These are phyloP conservation scores for Stigmatopora argus DNA, from an alignment of 2,113 vertebrate genomes.

Conservation along the genomic window DNA sequence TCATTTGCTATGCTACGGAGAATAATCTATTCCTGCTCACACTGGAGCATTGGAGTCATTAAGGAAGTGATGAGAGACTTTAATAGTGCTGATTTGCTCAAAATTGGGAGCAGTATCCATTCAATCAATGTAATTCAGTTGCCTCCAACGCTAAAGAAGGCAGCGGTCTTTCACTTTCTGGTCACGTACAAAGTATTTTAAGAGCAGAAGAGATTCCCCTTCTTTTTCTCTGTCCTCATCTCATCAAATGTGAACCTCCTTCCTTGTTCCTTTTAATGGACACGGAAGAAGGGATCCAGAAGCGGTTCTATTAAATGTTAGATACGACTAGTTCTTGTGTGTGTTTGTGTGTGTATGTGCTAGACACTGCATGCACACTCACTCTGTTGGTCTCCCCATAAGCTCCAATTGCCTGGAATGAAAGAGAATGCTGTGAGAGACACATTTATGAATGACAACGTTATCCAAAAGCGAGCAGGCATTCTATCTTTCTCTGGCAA, in stretches of 20 bases:
- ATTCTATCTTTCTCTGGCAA: slow-evolving; percentile 11
- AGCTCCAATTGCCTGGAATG: slow-evolving; percentile 90
- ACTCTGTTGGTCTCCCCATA: slow-evolving; percentile 98
- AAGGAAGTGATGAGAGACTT: slow-evolving; percentile 29
- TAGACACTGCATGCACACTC: slow-evolving; percentile 61
- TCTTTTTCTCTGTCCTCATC: slow-evolving; percentile 17
- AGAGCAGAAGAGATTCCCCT: slow-evolving; percentile 30
- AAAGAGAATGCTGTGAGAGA: slow-evolving; percentile 25
- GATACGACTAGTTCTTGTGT: background rate
- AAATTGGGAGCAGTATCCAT: slow-evolving; percentile 35
- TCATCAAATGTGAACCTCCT: slow-evolving; percentile 22
- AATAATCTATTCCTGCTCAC: slow-evolving; percentile 26
- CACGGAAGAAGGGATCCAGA: slow-evolving; percentile 38
- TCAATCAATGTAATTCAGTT: slow-evolving; percentile 35
- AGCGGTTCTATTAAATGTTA: slow-evolving; percentile 35
- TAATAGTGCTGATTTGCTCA: slow-evolving; percentile 32
- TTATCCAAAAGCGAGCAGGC: slow-evolving; percentile 20
- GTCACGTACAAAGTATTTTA: slow-evolving; percentile 43
- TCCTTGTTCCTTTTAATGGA: slow-evolving; percentile 16
- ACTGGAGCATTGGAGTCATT: slow-evolving; percentile 35
- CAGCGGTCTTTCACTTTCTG: slow-evolving; percentile 8
- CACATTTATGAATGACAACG: slow-evolving; percentile 13
- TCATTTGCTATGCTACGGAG: slow-evolving; percentile 21
- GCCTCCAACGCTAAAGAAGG: slow-evolving; percentile 2
- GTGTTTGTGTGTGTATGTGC: background rate